Percentiles rank a stretch among this genome's conserved stretches.
phyloP scores from a whole-genome alignment of 2,113 vertebrate genomes.

The Leucopsar rothschildi region DNA sequence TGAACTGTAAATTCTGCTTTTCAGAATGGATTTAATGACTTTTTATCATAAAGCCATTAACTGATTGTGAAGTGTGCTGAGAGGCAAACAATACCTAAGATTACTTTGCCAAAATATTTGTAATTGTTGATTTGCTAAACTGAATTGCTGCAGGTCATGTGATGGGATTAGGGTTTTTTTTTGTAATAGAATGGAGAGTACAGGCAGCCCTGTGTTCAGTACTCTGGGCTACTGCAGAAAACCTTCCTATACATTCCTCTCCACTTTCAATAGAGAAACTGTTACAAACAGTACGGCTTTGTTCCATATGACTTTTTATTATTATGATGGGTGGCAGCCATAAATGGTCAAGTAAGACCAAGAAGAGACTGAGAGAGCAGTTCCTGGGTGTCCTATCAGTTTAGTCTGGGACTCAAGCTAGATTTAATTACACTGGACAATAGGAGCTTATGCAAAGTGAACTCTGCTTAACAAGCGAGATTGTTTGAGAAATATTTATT shows the following conservation, averaged over 20 bases:
- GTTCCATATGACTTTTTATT: not conserved
- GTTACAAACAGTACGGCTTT: not conserved
- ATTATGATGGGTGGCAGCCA: not conserved
- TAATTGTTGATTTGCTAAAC: conserved; percentile 61
- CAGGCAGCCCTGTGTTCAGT: not conserved
- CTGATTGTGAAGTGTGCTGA: conserved; percentile 27
- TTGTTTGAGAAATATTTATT: not conserved
- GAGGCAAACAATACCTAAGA: conserved; percentile 54
- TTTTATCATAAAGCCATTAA: conserved; percentile 46
- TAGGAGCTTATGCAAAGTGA: not conserved
- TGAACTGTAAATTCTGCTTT: conserved; percentile 59
- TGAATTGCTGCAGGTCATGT: conserved; percentile 50
- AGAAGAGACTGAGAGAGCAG: not conserved
- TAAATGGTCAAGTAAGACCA: not conserved
- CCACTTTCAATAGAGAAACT: not conserved
- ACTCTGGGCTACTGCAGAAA: not conserved
- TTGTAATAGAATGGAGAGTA: not conserved
- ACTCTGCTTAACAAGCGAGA: not conserved
- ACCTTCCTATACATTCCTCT: not conserved
- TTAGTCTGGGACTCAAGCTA: not conserved
- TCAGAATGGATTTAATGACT: conserved; percentile 53
- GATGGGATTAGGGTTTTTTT: conserved; percentile 34
- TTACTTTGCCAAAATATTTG: conserved; percentile 61
- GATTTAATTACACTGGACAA: not conserved
- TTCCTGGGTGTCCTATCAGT: not conserved